Evolutionary conservation across 92 coral and sea anemone species (phyloP), one percentile per base, ranked within the genome.

Genomic region (Porites cylindrica): DNA sequence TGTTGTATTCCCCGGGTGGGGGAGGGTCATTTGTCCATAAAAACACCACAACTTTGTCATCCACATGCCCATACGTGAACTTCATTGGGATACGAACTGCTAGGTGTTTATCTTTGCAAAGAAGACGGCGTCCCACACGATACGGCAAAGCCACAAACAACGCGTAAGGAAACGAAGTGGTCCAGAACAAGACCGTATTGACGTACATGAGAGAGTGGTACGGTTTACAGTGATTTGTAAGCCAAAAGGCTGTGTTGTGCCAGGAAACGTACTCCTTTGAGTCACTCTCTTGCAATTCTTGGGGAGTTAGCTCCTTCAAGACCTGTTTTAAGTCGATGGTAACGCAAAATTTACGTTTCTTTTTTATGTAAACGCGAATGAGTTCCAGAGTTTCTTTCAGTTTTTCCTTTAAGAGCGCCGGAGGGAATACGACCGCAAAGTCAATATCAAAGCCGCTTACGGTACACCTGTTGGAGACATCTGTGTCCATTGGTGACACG

Each of bases 161-260:
- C 26, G 77, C 77, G 8, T 61, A 76, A 8, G 83, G 89, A 32
- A 85, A 77, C 69, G 77, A 51, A 8, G 78, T 72, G 10, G 76
- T 85, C 83, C 83, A 85, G 76, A 85, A 85, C 6, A 64, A 53
- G 16, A 53, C 10, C 38, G 47, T 77, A 75, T 85, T 85, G 23
- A 85, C 76, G 18, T 85, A 76, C 75, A 85, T 67, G n/a, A 85
- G 65, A 5, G 89, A 75, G 24, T 85, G 89, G 23, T 68, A 76
- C 6, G 89, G 89, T 6, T 77, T 85, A 59, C 83, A 53, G 58
- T 76, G 60, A 38, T 85, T 85, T 65, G 89, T 85, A 9, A 85
- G n/a, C 89, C 83, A 85, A 51, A 85, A 77, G 17, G 89, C 62
- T 16, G 81, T 64, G 50, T 85, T 85, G 18, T 77, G 83, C 89